These are phyloP conservation scores for Eurosta solidaginis DNA, from an alignment of 1,140 invertebrate genomes.

Conservation along the genomic window DNA sequence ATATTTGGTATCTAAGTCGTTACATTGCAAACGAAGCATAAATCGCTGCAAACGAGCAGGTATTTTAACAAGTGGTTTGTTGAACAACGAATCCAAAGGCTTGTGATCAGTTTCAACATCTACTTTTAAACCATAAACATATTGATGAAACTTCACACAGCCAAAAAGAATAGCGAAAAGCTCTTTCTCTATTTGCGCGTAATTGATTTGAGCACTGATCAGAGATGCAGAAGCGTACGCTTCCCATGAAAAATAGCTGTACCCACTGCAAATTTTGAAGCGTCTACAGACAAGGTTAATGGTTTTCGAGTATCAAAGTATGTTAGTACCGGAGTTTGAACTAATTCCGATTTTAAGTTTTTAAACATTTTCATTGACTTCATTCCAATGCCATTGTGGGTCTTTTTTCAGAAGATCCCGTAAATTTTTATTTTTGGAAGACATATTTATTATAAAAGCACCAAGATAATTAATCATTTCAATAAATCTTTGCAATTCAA, in stretches of 20 bases:
- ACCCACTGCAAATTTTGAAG: conserved; percentile 51
- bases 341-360: no score
- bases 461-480: no score
- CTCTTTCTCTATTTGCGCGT: no score
- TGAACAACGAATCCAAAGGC: conserved; percentile 56
- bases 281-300: conserved; percentile 42
- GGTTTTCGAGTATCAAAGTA: conserved; percentile 38
- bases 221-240: conserved; percentile 47
- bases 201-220: conserved; percentile 53
- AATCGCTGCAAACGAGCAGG: conserved; percentile 51
- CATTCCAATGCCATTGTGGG: no score
- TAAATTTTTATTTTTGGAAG: no score
- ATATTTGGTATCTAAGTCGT: conserved; percentile 58
- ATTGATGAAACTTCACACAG: conserved; percentile 50
- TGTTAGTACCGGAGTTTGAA: conserved; percentile 26
- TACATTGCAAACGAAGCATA: conserved; percentile 53
- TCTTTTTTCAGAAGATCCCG: no score
- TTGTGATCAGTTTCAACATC: conserved; percentile 47
- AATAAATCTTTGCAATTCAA: no score
- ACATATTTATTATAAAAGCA: no score
- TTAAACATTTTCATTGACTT: no score
- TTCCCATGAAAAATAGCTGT: conserved; percentile 49
- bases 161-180: conserved; percentile 57
- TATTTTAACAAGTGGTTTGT: conserved; percentile 51
- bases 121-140: no score